These are phyloP conservation scores for Xanthostigma xanthostigma DNA, from an alignment of 2,888 invertebrate genomes.

Conservation along the genomic window DNA sequence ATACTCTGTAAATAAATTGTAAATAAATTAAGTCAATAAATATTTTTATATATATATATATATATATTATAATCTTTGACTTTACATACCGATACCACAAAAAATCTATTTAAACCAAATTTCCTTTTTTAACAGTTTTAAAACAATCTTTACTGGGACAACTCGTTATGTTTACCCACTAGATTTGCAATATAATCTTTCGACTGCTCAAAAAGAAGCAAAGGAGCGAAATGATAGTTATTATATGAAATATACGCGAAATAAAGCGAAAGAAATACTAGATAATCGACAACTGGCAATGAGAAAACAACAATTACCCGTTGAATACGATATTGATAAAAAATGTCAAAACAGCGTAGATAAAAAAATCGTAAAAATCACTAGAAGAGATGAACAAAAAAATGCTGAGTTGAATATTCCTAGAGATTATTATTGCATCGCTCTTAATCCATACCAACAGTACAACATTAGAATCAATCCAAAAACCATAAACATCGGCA, in stretches of 20 bases:
- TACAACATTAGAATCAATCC: slow-evolving; percentile 27
- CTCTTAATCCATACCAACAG: slow-evolving; percentile 27
- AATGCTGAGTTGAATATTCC: slow-evolving; percentile 3
- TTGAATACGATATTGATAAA: too few relatives aligned
- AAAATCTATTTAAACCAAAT: too few relatives aligned
- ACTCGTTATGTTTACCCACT: slow-evolving; percentile 15
- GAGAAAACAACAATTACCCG: too few relatives aligned
- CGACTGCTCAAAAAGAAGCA: slow-evolving; percentile 11
- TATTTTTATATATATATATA: too few relatives aligned
- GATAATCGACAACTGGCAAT: too few relatives aligned
- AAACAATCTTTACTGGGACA: slow-evolving; percentile 22
- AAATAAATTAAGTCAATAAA: too few relatives aligned
- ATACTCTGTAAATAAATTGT: too few relatives aligned
- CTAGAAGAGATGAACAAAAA: neutral
- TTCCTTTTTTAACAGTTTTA: slow-evolving; percentile 15
- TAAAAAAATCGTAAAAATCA: too few relatives aligned
- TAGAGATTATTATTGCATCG: slow-evolving; percentile 16
- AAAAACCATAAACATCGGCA: slow-evolving; percentile 16
- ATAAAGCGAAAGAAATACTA: neutral
- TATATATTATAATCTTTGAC: too few relatives aligned
- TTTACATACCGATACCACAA: neutral
- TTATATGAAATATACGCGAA: slow-evolving; percentile 6
- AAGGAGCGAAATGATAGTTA: slow-evolving; percentile 8
- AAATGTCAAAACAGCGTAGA: too few relatives aligned
- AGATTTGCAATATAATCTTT: slow-evolving; percentile 16